A percentile compares a stretch with the other conserved stretches of the same genome.
phyloP scores from a whole-genome alignment of 2,797 vertebrate species.

The Pitangus sulphuratus region DNA sequence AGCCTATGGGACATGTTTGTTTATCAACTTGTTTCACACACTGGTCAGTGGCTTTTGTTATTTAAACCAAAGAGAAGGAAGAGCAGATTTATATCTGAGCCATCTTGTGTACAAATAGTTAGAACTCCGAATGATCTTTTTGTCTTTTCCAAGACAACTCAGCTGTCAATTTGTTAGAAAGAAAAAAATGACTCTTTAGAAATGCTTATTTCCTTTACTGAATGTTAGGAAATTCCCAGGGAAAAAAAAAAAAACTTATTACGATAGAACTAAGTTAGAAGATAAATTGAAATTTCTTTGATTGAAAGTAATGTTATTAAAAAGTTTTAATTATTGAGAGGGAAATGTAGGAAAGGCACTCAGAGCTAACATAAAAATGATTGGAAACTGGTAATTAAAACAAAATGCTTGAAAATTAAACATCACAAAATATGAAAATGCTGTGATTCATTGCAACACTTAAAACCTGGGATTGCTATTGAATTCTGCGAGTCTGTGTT shows the following conservation, averaged over 20 bases:
- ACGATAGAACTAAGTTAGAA: slow-evolving; percentile 45
- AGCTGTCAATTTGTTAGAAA: background rate
- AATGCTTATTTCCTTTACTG: slow-evolving; percentile 36
- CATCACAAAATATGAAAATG: slow-evolving; percentile 51
- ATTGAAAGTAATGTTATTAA: slow-evolving; percentile 69
- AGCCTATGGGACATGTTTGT: background rate
- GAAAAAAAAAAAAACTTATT: slow-evolving; percentile 9
- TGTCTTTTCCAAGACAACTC: background rate
- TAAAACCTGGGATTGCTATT: background rate
- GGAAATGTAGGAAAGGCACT: slow-evolving; percentile 53
- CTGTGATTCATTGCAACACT: slow-evolving; percentile 29
- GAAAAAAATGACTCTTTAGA: background rate
- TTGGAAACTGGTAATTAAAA: slow-evolving; percentile 68
- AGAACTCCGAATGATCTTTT: background rate
- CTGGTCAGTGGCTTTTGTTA: background rate
- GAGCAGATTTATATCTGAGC: background rate
- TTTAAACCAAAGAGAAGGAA: background rate
- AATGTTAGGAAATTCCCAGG: slow-evolving; percentile 48
- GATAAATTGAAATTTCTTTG: slow-evolving; percentile 66
- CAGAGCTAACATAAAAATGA: slow-evolving; percentile 71
- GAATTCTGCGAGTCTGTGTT: background rate
- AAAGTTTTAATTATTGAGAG: slow-evolving; percentile 72
- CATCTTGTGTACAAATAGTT: background rate
- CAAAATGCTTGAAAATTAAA: slow-evolving; percentile 63
- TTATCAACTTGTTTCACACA: background rate